Base-by-base conservation (phyloP, 2,888 invertebrate species). In the Micoletzkya japonica region DNA sequence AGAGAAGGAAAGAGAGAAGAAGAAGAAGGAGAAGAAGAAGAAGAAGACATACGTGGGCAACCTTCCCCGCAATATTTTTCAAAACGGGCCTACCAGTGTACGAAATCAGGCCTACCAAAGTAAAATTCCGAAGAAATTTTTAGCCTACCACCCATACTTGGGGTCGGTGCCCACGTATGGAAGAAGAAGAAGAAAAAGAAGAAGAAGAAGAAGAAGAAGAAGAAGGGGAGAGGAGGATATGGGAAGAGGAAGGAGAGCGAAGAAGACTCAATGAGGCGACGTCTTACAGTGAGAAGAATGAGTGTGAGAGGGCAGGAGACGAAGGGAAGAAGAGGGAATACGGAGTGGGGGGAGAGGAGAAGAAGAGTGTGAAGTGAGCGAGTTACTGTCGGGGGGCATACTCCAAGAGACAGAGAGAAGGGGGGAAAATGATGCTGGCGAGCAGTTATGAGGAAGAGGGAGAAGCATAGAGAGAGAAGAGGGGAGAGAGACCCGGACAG, bases 301-400 rank as follows among this genome's bases (percentile, higher is more conserved):
- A 58, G 20, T 28, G n/a, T 63, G 58, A 64, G 58, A 57, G 69
- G 39, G 50, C 58, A 44, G 58, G 30, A 50, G 44, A 17, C 52
- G 37, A 52, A 36, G 49, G 67, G n/a, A 59, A 57, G 66, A 64
- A 71, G 57, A 70, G 58, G 64, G 4, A 44, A 28, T 60, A 60
- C 61, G 50, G 54, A 52, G n/a, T 67, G 58, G 61, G 52, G 57
- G 50, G 61, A 64, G 39, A 37, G 39, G n/a, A 49, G 24, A n/a
- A 2, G 60, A 2, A 37, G n/a, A n/a, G 44, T 24, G 37, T 37
- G 58, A 58, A 63, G 63, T 34, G 34, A 34, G 20, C 54, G 68
- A 56, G 58, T 68, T 64, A 64, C 63, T 72, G 68, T 69, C 61
- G 61, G 61, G 58, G 60, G 68, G 68, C 68, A 67, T 66, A 64